A percentile compares a stretch with the other conserved stretches of the same genome.
Conservation (phyloP, 2,113 vertebrate species). For the Prionailurus viverrinus region DNA sequence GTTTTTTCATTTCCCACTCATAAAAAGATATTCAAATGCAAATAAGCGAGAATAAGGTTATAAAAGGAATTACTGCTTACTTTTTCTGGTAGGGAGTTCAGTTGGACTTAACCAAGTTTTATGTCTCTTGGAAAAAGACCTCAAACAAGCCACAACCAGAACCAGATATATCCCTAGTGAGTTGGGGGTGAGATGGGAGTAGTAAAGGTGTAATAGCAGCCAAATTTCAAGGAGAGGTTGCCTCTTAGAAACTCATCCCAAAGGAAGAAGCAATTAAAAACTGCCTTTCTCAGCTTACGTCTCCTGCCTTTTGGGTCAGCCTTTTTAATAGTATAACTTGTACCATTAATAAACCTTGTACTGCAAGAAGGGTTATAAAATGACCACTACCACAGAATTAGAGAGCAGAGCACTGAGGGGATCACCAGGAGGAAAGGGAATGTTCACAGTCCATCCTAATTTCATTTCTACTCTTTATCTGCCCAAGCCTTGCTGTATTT, state of each 20-base stretch:
- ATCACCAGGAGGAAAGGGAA: neutral
- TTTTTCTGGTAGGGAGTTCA: neutral
- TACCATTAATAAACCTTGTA: neutral
- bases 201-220: neutral
- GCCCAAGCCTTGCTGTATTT: neutral
- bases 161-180: neutral
- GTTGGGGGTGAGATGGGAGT: neutral
- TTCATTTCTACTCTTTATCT: constrained; percentile 2
- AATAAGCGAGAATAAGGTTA: neutral
- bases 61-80: neutral
- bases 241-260: neutral
- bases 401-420: neutral
- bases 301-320: neutral
- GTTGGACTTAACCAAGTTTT: neutral
- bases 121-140: neutral
- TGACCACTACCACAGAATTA: neutral
- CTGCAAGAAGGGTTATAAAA: neutral
- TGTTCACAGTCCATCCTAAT: constrained; percentile 20
- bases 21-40: constrained; percentile 24
- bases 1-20: neutral
- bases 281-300: neutral
- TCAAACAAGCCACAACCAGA: neutral
- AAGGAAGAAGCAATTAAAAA: constrained; percentile 35
- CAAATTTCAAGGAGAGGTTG: neutral
- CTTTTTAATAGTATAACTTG: neutral